These are phyloP conservation scores for Trisateles emortualis DNA, from an alignment of 2,888 invertebrate genomes.

Conservation along the genomic window DNA sequence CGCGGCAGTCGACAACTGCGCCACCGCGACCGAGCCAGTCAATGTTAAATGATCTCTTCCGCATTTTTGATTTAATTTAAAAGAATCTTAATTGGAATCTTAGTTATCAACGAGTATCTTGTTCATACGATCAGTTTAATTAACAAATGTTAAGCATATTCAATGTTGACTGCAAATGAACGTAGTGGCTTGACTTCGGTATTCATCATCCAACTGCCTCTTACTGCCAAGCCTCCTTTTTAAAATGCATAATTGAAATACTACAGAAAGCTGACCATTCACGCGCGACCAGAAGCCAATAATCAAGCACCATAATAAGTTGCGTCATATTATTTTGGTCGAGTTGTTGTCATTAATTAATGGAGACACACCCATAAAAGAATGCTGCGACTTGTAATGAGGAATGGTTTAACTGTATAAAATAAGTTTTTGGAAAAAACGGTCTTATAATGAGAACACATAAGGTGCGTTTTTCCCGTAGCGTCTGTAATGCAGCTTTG, in stretches of 20 bases:
- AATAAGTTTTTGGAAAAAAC: too few relatives aligned
- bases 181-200: constrained; percentile 5
- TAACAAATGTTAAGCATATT: constrained; percentile 6
- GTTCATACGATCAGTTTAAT: constrained; percentile 13
- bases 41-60: too few relatives aligned
- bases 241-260: constrained; percentile 35
- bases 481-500: too few relatives aligned
- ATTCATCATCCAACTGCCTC: constrained; percentile 36
- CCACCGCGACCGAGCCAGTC: too few relatives aligned
- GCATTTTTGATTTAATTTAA: background rate
- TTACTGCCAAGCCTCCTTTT: constrained; percentile 37
- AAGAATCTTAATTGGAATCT: constrained; percentile 2
- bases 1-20: too few relatives aligned
- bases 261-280: constrained; percentile 52
- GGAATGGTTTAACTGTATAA: too few relatives aligned
- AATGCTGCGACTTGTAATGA: constrained; percentile 25
- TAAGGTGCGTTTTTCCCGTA: too few relatives aligned
- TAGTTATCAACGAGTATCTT: constrained; percentile 8
- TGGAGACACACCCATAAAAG: constrained; percentile 45
- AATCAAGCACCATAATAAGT: constrained; percentile 52
- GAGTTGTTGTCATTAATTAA: constrained; percentile 48
- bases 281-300: constrained; percentile 42
- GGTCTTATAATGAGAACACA: too few relatives aligned
- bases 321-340: constrained; percentile 45
- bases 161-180: constrained; percentile 20